Base-by-base conservation (phyloP, 2,113 vertebrate species). In the Solea solea region DNA sequence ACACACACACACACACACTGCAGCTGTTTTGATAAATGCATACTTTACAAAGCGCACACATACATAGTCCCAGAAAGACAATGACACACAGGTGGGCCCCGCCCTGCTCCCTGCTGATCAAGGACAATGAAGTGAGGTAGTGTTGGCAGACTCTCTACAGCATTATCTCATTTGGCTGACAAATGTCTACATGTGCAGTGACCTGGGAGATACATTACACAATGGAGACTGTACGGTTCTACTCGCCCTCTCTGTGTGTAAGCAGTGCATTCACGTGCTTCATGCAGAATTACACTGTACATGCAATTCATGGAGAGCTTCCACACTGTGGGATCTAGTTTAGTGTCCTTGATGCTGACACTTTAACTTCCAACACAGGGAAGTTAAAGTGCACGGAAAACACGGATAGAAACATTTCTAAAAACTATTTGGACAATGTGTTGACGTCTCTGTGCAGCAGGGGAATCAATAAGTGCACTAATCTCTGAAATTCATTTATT, bases 101-200 rank as follows among this genome's bases (percentile, higher is more conserved):
- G 63, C 77, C 81, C 82, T 81, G 57, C 74, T 83, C 65, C 76
- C 88, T 77, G 80, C 80, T 88, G 86, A 89, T 86, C 83, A 86
- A 89, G 88, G 86, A 90, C 88, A 90, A 92, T 90, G 86, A 90
- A 88, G 86, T 88, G 78, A 84, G 80, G 67, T 81, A 74, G 85
- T 84, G 88, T 85, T 88, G 88, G 89, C 86, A 88, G 83, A 84
- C 88, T 88, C 80, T 58, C 69, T 74, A 74, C 66, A 83, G 78
- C 88, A 90, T 91, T 86, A 90, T 82, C 89, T 90, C 88, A 90
- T 88, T 85, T 40, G 52, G 78, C 78, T 66, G 76, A 78, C 73
- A 60, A 75, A 81, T 72, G 69, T 79, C 87, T 83, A 86, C 82
- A 59, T 78, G 62, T 56, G 57, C 70, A 74, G 67, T 85, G 86